A percentile compares a stretch with the other conserved stretches of the same genome.
phyloP scores from a whole-genome alignment of 2,113 vertebrate genomes.

The Pholis gunnellus region DNA sequence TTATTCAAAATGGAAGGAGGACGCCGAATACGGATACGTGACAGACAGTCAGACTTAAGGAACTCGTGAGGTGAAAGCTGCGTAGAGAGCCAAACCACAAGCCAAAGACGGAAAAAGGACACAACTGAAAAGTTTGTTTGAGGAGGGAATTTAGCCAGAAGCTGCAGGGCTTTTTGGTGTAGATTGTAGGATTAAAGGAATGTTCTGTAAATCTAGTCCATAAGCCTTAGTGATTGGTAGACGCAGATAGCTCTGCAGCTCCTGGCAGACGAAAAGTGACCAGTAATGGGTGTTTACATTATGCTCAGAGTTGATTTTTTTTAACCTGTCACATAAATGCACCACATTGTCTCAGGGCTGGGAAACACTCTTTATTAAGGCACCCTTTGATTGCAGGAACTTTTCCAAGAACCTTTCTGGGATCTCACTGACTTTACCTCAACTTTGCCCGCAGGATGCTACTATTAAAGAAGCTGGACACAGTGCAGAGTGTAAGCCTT shows the following conservation, averaged over 20 bases:
- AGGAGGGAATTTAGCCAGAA: constrained; percentile 29
- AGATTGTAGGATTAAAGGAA: constrained; percentile 53
- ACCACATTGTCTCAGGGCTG: neutral
- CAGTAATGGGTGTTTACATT: neutral
- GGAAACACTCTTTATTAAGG: neutral
- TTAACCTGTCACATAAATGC: constrained; percentile 1
- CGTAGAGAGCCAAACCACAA: constrained; percentile 8
- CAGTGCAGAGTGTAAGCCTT: no score
- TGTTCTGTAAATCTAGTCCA: constrained; percentile 32
- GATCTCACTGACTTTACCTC: neutral
- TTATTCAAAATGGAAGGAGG: constrained; percentile 27
- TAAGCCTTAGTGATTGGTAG: constrained; percentile 33
- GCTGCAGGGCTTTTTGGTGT: constrained; percentile 15
- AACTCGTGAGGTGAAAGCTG: constrained; percentile 39
- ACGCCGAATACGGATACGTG: constrained; percentile 43
- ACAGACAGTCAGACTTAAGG: constrained; percentile 29
- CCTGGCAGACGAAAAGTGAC: neutral
- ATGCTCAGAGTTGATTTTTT: neutral
- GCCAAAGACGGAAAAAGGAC: constrained; percentile 50
- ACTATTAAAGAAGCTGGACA: neutral
- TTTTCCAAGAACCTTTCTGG: neutral
- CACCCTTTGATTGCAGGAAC: no score
- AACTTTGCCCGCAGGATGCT: neutral
- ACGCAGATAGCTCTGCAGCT: neutral
- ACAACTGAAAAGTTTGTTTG: constrained; percentile 41